phyloP scores from a whole-genome alignment of 1,140 invertebrate species.

The Pseudomyrmex gracilis region DNA sequence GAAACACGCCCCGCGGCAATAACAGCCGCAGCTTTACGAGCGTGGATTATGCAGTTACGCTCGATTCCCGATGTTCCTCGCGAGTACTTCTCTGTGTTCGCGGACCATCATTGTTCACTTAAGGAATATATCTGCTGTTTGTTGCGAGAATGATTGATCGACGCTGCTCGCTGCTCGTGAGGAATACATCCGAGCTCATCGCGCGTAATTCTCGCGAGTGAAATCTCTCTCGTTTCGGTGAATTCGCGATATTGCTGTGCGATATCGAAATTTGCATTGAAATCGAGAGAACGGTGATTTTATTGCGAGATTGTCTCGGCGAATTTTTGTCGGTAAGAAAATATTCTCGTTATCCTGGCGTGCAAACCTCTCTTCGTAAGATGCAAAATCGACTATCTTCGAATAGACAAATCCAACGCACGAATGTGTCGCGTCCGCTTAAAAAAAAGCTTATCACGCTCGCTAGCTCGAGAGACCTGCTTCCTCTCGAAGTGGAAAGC shows the following conservation, averaged over 20 bases:
- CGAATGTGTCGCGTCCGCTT: conserved; percentile 22
- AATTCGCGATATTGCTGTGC: conserved; percentile 5
- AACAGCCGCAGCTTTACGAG: conserved; percentile 49
- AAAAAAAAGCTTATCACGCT: conserved; percentile 16
- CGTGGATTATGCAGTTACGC: conserved; percentile 57
- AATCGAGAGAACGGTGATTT: not conserved
- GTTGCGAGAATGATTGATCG: conserved; percentile 50
- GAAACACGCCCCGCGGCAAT: conserved; percentile 16
- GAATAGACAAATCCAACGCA: not conserved
- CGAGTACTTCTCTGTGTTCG: conserved; percentile 8
- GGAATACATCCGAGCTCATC: not conserved
- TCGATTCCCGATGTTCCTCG: conserved; percentile 27
- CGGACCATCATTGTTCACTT: conserved; percentile 29
- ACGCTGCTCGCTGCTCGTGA: conserved; percentile 4
- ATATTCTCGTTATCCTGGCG: no score
- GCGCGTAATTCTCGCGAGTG: conserved; percentile 15
- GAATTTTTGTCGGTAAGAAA: no score
- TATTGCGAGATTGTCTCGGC: not conserved
- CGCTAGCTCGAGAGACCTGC: conserved; percentile 12
- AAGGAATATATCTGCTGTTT: conserved; percentile 33
- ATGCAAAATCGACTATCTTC: not conserved
- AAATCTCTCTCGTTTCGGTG: not conserved
- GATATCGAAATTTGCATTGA: conserved; percentile 22
- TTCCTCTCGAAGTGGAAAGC: conserved; percentile 26
- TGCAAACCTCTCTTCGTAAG: not conserved